Evolutionary conservation across 2,888 invertebrate species (phyloP).

Genomic region (Sphaerophoria taeniata): DNA sequence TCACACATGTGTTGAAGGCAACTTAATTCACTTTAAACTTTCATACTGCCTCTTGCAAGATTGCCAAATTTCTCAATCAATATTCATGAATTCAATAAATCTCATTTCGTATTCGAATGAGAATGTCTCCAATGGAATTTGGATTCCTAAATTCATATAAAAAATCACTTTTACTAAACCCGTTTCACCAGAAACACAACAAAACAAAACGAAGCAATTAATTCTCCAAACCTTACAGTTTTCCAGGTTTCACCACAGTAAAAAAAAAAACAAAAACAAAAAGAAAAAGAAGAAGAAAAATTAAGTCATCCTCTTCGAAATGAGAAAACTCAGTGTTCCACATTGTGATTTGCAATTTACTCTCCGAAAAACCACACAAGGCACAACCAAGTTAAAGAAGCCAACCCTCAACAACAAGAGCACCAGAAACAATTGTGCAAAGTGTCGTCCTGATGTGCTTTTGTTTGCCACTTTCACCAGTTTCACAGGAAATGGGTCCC

Average conservation of each 20-base stretch:
- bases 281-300: conserved; percentile 23
- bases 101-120: no score
- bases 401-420: background rate
- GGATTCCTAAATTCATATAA: conserved; percentile 29
- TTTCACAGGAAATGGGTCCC: background rate
- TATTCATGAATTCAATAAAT: no score
- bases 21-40: no score
- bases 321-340: background rate
- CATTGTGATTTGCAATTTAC: conserved; percentile 12
- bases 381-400: no score
- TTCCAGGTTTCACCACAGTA: conserved; percentile 3
- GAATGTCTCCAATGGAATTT: background rate
- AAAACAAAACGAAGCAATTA: conserved; percentile 41
- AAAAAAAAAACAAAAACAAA: background rate
- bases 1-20: no score
- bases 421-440: conserved; percentile 23
- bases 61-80: no score
- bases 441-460: conserved; percentile 13
- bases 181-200: background rate
- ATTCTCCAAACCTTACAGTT: background rate
- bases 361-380: conserved; percentile 18
- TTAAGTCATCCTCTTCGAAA: background rate
- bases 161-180: conserved; percentile 31
- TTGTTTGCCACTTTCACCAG: background rate
- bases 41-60: no score